Conservation (phyloP, 2,113 vertebrate species). For the Ardeotis arabs region DNA sequence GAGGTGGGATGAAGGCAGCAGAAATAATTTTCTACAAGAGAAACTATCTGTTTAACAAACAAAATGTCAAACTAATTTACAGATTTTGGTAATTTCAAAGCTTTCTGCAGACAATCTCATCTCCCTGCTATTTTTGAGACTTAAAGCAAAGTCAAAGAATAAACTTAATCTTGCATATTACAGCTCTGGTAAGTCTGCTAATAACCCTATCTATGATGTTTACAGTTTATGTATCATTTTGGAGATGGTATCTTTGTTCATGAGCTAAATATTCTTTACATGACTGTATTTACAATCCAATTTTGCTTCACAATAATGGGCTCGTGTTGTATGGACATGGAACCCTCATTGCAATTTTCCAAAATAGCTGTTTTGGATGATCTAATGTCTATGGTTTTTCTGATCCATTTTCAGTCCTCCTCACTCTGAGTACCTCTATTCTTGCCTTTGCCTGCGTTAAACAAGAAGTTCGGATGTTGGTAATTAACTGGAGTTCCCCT, state of each 20-base stretch:
- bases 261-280: neutral
- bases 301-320: neutral
- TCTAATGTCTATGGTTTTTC: neutral
- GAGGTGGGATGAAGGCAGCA: neutral
- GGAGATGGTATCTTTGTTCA: neutral
- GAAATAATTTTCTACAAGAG: neutral
- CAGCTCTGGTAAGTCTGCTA: neutral
- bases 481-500: constrained; percentile 81
- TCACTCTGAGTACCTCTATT: constrained; percentile 10
- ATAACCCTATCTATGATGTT: neutral
- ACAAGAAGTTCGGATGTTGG: constrained; percentile 81
- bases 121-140: neutral
- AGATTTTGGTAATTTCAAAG: neutral
- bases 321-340: accelerated
- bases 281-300: neutral
- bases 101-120: neutral
- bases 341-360: neutral
- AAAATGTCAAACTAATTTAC: neutral
- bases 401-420: neutral
- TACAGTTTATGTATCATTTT: neutral
- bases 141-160: neutral
- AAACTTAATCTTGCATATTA: neutral
- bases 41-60: neutral
- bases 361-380: neutral
- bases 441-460: constrained; percentile 70